These are phyloP conservation scores for Zoanthus gigantus DNA, from an alignment of 92 coral and sea anemone genomes.

Conservation along the genomic window DNA sequence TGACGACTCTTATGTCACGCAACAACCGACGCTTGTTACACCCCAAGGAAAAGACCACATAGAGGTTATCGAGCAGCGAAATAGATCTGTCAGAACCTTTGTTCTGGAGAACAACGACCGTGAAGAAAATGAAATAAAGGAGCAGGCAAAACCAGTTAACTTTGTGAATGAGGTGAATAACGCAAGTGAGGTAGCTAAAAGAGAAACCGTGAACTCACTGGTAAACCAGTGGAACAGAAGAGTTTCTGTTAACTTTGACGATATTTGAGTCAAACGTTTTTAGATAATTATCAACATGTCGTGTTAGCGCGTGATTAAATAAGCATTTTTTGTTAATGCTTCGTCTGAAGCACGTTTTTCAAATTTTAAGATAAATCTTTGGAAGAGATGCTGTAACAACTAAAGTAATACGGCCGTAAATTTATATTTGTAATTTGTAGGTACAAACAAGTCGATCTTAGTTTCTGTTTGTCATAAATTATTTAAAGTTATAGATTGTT, in stretches of 20 bases:
- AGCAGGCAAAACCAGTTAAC: background rate
- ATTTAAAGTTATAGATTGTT: conserved; percentile 2
- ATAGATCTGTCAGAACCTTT: conserved; percentile 20
- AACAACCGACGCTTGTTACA: conserved; percentile 10
- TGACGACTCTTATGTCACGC: conserved; percentile 34
- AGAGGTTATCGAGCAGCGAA: background rate
- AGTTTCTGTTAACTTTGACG: conserved; percentile 25
- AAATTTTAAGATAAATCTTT: background rate
- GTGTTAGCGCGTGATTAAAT: background rate
- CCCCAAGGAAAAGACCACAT: conserved; percentile 27
- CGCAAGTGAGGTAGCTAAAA: background rate
- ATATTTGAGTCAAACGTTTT: conserved; percentile 1
- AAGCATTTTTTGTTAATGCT: background rate
- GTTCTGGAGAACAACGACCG: conserved; percentile 9
- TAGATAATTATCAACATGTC: background rate
- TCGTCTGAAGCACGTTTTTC: background rate
- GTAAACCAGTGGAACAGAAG: conserved; percentile 45
- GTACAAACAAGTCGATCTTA: background rate
- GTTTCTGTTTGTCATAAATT: background rate
- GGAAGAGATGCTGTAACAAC: background rate
- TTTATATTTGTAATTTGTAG: background rate
- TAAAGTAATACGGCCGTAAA: background rate
- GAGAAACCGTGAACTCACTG: conserved; percentile 38
- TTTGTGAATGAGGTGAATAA: background rate
- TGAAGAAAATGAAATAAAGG: background rate